Evolutionary conservation across 2,888 invertebrate genomes (phyloP).

Genomic region (Coecobrya sp.): DNA sequence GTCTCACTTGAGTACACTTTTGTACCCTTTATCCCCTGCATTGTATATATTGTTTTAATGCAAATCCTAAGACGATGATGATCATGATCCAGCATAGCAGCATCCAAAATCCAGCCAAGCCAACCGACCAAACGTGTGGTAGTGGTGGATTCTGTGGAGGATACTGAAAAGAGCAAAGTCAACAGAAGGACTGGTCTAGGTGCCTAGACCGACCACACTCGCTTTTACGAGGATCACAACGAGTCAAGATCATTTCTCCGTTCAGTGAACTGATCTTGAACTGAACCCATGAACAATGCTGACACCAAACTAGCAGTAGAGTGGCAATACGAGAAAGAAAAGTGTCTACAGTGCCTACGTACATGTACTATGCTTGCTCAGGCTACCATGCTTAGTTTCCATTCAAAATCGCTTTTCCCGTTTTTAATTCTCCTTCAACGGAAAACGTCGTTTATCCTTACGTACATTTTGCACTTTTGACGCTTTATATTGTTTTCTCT

Average conservation of each 20-base stretch:
- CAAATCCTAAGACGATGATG: slow-evolving; percentile 47
- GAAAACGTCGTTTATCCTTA: slow-evolving; percentile 18
- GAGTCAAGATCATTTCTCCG: slow-evolving; percentile 32
- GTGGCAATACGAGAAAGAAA: slow-evolving; percentile 8
- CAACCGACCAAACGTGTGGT: slow-evolving; percentile 15
- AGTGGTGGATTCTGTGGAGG: neutral
- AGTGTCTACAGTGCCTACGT: neutral
- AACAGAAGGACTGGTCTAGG: slow-evolving; percentile 2
- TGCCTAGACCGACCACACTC: slow-evolving; percentile 5
- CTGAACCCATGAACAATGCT: slow-evolving; percentile 46
- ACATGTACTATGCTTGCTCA: too few species aligned
- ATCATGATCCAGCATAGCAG: slow-evolving; percentile 60
- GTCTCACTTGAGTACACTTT: slow-evolving; percentile 22
- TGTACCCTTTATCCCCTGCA: slow-evolving; percentile 11
- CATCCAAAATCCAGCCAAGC: slow-evolving; percentile 5
- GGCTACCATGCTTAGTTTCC: neutral
- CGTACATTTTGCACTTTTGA: slow-evolving; percentile 5
- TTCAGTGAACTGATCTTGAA: slow-evolving; percentile 64
- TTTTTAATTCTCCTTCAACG: slow-evolving; percentile 18
- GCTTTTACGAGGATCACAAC: neutral
- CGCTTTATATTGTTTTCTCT: slow-evolving; percentile 42
- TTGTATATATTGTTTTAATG: slow-evolving; percentile 54
- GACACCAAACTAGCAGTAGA: neutral
- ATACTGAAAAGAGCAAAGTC: slow-evolving; percentile 38
- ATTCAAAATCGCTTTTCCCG: slow-evolving; percentile 20